Conservation (phyloP, 2,888 invertebrate species). For the Orthosia incerta region DNA sequence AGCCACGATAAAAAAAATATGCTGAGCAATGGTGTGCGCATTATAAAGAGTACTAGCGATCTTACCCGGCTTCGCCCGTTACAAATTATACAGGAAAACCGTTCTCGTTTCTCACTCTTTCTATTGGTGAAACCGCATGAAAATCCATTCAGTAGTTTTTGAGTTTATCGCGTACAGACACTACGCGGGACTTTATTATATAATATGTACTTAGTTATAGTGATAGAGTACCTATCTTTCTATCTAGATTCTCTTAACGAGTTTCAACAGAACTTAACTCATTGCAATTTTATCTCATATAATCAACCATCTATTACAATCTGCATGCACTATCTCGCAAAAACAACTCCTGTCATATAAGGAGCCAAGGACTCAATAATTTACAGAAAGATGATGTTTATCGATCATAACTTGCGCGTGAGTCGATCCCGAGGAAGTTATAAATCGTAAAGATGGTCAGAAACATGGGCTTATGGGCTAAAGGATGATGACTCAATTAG, state of each 20-base stretch:
- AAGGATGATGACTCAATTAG: conserved; percentile 39
- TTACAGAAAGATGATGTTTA: conserved; percentile 43
- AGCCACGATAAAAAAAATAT: too few relatives aligned
- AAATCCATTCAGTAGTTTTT: too few relatives aligned
- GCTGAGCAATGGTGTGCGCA: too few relatives aligned
- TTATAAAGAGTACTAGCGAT: too few relatives aligned
- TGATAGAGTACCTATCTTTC: too few relatives aligned
- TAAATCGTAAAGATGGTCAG: conserved; percentile 39
- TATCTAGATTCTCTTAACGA: neutral
- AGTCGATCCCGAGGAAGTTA: conserved; percentile 19
- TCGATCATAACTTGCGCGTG: conserved; percentile 52
- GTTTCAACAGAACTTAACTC: neutral
- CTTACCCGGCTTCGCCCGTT: too few relatives aligned
- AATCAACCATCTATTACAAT: conserved; percentile 21
- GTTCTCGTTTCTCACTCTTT: too few relatives aligned
- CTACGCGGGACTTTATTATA: too few relatives aligned
- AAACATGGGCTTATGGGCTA: conserved; percentile 18
- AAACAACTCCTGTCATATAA: conserved; percentile 28
- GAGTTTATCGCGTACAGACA: too few relatives aligned
- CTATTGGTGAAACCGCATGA: too few relatives aligned
- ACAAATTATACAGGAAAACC: too few relatives aligned
- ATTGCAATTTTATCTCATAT: neutral
- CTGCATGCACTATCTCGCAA: conserved; percentile 21
- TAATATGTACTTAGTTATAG: too few relatives aligned
- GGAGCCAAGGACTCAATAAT: conserved; percentile 37